Evolutionary conservation across 1,140 invertebrate genomes (phyloP), one percentile per base, ranked within the genome.

Genomic region (Drosophila setifemur): DNA sequence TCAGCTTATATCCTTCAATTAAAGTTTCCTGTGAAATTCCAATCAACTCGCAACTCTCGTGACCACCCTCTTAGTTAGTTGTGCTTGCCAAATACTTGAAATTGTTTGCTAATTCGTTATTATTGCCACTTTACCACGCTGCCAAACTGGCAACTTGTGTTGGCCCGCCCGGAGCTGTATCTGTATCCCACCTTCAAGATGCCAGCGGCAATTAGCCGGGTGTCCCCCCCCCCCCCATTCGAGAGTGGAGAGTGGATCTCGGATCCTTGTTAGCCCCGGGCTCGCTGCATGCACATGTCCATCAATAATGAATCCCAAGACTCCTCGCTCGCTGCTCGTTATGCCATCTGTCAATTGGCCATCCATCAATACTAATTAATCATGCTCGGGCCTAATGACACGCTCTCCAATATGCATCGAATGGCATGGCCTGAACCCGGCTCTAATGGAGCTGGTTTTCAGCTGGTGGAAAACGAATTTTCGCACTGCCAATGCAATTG

Each of bases 341-440:
- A 74, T 60, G 67, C 68, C 68, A 68, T 73, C 61, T 71, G 75
- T 72, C 75, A 85, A 86, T 86, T 86, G 82, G 67, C 75, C 67
- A 73, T 86, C 72, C 76, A 86, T 86, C 81, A 86, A 61, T 73
- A 76, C 81, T 81, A 86, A 86, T 86, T 86, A 86, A 86, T 86
- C 82, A 81, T 86, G 64, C 64, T 73, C 68, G 50, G 29, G 72
- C 58, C 68, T 86, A 86, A 81, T 74, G 81, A 69, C 67, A 66
- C 29, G 66, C 73, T 73, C 70, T 69, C 52, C 50, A 63, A 60
- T 66, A 49, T 66, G 49, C 42, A 44, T 43, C 28, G 9, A 37
- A 37, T 12, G 39, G 47, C 69, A 76, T 76, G 53, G 73, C 63
- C 60, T 47, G 3, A 8, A 44, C 4, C 23, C 21, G 7, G 8